Evolutionary conservation across 2,797 vertebrate genomes (phyloP).

Genomic region (Phrynocephalus vlangalii): DNA sequence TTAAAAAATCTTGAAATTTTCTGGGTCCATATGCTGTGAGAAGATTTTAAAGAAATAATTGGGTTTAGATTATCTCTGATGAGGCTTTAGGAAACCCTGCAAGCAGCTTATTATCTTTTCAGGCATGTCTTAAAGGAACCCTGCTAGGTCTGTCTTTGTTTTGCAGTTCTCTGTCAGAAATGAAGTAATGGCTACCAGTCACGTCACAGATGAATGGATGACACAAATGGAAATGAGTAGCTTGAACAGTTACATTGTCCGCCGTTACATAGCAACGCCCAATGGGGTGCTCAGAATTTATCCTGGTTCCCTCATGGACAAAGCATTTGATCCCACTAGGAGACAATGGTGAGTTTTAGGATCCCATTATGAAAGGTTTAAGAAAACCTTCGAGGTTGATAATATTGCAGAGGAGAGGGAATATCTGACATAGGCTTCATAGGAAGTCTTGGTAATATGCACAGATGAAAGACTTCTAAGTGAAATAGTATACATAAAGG

Average conservation of each 20-base stretch:
- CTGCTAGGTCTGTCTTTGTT: conserved; percentile 80
- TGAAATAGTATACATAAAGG: background rate
- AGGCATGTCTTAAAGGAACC: conserved; percentile 83
- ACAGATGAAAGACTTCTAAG: background rate
- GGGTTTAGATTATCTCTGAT: conserved; percentile 70
- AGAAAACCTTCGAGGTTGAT: conserved; percentile 64
- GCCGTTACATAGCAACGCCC: conserved; percentile 99
- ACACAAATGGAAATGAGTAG: conserved; percentile 98
- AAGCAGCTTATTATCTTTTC: conserved; percentile 80
- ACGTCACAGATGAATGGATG: conserved; percentile 99
- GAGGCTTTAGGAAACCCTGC: conserved; percentile 68
- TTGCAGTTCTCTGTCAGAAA: conserved; percentile 97
- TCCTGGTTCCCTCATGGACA: conserved; percentile 99
- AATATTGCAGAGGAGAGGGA: conserved; percentile 36
- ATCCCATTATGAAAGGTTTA: conserved; percentile 69
- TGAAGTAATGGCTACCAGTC: conserved; percentile 99
- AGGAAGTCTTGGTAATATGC: conserved; percentile 1
- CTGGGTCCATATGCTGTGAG: conserved; percentile 59
- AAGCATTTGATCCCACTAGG: conserved; percentile 98
- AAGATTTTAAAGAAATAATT: conserved; percentile 69
- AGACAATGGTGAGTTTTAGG: conserved; percentile 95
- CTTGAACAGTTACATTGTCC: conserved; percentile 99
- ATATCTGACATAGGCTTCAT: conserved; percentile 4
- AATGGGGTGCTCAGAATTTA: conserved; percentile 99
- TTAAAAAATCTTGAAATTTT: conserved; percentile 58